A percentile compares a stretch with the other conserved stretches of the same genome.
These are phyloP conservation scores for Polymixis lichenea DNA, from an alignment of 2,888 invertebrate genomes.

Conservation along the genomic window DNA sequence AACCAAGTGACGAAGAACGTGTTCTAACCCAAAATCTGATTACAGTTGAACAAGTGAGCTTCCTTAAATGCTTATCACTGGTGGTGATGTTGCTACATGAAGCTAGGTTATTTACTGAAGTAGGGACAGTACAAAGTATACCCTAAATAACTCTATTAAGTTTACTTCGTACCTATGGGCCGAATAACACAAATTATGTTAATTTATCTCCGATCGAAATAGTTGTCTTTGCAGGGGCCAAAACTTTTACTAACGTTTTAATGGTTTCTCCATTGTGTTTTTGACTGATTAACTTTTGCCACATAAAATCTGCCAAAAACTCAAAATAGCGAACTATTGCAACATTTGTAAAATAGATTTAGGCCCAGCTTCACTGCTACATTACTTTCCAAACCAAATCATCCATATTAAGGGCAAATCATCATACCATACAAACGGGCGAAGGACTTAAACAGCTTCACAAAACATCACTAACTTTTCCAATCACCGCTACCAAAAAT, in stretches of 20 bases:
- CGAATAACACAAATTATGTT: background rate
- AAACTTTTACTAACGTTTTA: background rate
- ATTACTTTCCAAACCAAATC: background rate
- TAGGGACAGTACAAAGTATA: background rate
- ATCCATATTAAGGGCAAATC: background rate
- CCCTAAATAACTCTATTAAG: background rate
- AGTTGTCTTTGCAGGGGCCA: background rate
- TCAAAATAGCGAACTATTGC: background rate
- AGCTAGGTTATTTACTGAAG: background rate
- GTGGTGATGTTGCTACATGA: background rate
- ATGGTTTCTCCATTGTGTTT: background rate
- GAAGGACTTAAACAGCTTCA: constrained; percentile 38
- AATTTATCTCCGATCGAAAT: background rate
- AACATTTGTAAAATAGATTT: background rate
- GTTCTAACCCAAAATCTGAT: constrained; percentile 87
- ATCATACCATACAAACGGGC: background rate
- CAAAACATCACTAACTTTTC: constrained; percentile 31
- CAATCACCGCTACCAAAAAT: background rate
- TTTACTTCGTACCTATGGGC: background rate
- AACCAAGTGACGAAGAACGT: constrained; percentile 86
- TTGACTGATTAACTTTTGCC: background rate
- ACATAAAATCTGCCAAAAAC: background rate
- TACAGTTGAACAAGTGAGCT: constrained; percentile 61
- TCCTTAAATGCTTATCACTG: background rate
- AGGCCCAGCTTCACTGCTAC: constrained; percentile 5